phyloP scores from a whole-genome alignment of 2,797 vertebrate genomes.

The Rhabdophis nuchalis region DNA sequence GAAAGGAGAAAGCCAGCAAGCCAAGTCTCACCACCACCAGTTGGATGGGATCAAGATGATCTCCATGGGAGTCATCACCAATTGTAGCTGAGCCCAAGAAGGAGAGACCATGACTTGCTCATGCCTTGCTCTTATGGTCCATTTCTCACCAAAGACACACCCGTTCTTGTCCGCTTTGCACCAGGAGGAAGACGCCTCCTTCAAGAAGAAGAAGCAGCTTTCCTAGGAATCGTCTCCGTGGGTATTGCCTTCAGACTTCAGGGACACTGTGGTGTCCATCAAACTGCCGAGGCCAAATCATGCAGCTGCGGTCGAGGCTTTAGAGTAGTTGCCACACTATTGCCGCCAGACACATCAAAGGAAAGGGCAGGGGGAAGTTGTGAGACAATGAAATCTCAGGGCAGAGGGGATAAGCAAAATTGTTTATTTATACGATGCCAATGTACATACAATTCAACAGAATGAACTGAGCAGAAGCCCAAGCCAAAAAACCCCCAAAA shows the following conservation, averaged over 20 bases:
- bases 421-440: neutral
- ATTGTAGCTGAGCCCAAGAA: neutral
- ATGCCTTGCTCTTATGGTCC: neutral
- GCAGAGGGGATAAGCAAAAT: rapidly evolving
- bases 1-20: neutral
- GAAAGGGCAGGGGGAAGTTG: neutral
- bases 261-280: neutral
- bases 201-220: slow-evolving; percentile 12
- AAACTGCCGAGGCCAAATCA: slow-evolving; percentile 34
- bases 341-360: neutral
- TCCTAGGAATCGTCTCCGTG: slow-evolving; percentile 26
- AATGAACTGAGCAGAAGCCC: slow-evolving; percentile 45
- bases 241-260: slow-evolving; percentile 53
- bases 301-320: neutral
- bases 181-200: slow-evolving; percentile 23
- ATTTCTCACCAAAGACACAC: slow-evolving; percentile 73
- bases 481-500: slow-evolving; percentile 55
- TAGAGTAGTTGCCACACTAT: neutral
- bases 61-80: slow-evolving; percentile 22
- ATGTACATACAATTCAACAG: slow-evolving; percentile 51
- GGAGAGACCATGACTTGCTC: neutral
- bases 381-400: slow-evolving; percentile 11
- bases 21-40: neutral
- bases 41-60: slow-evolving; percentile 35
- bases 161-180: slow-evolving; percentile 34